phyloP scores from a whole-genome alignment of 1,140 invertebrate genomes.

The Drosophila pectinifera region DNA sequence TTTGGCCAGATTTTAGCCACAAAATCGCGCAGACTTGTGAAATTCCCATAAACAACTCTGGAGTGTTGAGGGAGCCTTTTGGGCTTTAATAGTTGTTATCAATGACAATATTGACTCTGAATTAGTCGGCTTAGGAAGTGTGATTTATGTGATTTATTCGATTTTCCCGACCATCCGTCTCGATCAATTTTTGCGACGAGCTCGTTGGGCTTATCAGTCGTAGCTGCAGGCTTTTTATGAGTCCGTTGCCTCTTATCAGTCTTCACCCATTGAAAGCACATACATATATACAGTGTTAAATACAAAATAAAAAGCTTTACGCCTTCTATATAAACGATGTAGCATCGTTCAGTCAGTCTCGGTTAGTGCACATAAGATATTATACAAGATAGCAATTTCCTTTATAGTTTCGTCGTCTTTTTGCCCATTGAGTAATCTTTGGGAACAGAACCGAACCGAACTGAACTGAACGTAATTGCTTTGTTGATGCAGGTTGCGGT shows the following conservation, averaged over 20 bases:
- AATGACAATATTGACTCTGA: constrained; percentile 30
- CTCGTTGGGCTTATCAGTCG: constrained; percentile 18
- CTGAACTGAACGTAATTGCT: constrained; percentile 28
- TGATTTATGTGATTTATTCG: constrained; percentile 25
- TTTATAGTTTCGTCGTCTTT: constrained; percentile 36
- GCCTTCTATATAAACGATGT: neutral
- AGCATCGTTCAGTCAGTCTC: constrained; percentile 6
- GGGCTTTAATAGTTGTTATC: constrained; percentile 19
- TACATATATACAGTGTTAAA: constrained; percentile 21
- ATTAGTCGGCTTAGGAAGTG: constrained; percentile 11
- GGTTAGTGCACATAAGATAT: constrained; percentile 1
- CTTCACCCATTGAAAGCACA: constrained; percentile 5
- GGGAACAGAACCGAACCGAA: constrained; percentile 9
- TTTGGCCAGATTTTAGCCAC: constrained; percentile 14
- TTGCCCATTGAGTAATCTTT: constrained; percentile 32
- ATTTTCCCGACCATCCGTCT: constrained; percentile 23
- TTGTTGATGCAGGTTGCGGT: constrained; percentile 60
- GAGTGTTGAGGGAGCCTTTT: constrained; percentile 2
- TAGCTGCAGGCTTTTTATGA: neutral
- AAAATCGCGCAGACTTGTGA: constrained; percentile 3
- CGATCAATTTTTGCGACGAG: constrained; percentile 10
- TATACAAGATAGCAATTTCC: constrained; percentile 19
- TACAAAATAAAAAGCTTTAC: constrained; percentile 18
- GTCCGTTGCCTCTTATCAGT: constrained; percentile 36
- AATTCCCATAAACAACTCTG: constrained; percentile 4